These are phyloP conservation scores for Tribolium madens DNA, from an alignment of 1,140 invertebrate genomes.

Conservation along the genomic window DNA sequence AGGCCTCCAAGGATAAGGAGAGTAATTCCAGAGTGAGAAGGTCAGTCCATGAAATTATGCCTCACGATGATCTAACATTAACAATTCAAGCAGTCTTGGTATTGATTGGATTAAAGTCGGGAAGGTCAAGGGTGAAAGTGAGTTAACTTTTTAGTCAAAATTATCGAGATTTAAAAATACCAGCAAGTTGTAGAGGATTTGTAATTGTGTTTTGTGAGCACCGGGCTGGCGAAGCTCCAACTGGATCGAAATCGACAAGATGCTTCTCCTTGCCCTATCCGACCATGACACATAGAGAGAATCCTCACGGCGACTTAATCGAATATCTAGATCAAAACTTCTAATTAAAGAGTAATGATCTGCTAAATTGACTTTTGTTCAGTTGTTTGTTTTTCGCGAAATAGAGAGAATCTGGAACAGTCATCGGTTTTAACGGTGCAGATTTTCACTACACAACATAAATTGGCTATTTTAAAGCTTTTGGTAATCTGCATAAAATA, in stretches of 20 bases:
- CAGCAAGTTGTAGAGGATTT: conserved; percentile 14
- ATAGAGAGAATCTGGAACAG: no score
- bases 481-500: no score
- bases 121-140: conserved; percentile 32
- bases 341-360: conserved; percentile 23
- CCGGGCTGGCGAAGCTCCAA: conserved; percentile 17
- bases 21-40: conserved; percentile 10
- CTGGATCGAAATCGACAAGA: conserved; percentile 7
- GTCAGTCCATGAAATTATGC: conserved; percentile 1
- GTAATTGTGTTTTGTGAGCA: conserved; percentile 25
- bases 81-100: conserved; percentile 1
- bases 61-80: conserved; percentile 5
- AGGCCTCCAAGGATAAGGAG: conserved; percentile 6
- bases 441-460: no score
- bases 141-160: neutral
- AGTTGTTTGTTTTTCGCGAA: no score
- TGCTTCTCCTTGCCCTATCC: conserved; percentile 22
- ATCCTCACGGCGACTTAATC: neutral
- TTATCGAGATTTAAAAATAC: neutral
- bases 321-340: conserved; percentile 12
- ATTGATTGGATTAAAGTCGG: conserved; percentile 14
- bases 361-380: neutral
- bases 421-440: no score
- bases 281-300: conserved; percentile 27
- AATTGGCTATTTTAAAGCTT: no score